Conservation (phyloP, 2,888 invertebrate genomes). For the Germaria angustata region DNA sequence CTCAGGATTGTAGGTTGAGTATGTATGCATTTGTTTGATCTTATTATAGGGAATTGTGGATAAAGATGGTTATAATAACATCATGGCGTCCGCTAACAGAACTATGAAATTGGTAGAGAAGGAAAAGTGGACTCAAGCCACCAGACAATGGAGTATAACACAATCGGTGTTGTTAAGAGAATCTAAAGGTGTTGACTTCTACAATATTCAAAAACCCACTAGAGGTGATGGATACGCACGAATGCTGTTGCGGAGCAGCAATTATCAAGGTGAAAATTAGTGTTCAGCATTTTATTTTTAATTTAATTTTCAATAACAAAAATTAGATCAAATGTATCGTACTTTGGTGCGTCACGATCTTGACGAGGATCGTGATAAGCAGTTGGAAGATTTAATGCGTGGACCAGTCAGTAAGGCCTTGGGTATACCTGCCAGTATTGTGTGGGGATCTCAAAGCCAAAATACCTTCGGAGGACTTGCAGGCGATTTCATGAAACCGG, state of each 20-base stretch:
- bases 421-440: slow-evolving; percentile 83
- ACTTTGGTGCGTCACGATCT: slow-evolving; percentile 76
- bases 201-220: slow-evolving; percentile 84
- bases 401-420: slow-evolving; percentile 85
- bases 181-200: slow-evolving; percentile 88
- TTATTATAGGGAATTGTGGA: slow-evolving; percentile 84
- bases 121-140: slow-evolving; percentile 80
- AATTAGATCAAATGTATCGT: slow-evolving; percentile 75
- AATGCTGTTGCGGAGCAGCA: slow-evolving; percentile 45
- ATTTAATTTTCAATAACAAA: no score
- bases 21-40: not conserved
- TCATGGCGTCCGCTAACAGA: slow-evolving; percentile 82
- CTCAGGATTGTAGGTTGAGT: no score
- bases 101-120: slow-evolving; percentile 82
- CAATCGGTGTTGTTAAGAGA: slow-evolving; percentile 83
- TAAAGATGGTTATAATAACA: slow-evolving; percentile 82
- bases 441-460: slow-evolving; percentile 84
- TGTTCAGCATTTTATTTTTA: no score
- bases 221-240: slow-evolving; percentile 70
- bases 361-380: slow-evolving; percentile 74
- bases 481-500: slow-evolving; percentile 91
- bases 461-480: slow-evolving; percentile 83
- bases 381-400: slow-evolving; percentile 85
- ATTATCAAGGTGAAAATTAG: slow-evolving; percentile 21
- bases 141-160: slow-evolving; percentile 82